These are phyloP conservation scores for Archips xylosteana DNA, from an alignment of 2,888 invertebrate species.

Conservation along the genomic window DNA sequence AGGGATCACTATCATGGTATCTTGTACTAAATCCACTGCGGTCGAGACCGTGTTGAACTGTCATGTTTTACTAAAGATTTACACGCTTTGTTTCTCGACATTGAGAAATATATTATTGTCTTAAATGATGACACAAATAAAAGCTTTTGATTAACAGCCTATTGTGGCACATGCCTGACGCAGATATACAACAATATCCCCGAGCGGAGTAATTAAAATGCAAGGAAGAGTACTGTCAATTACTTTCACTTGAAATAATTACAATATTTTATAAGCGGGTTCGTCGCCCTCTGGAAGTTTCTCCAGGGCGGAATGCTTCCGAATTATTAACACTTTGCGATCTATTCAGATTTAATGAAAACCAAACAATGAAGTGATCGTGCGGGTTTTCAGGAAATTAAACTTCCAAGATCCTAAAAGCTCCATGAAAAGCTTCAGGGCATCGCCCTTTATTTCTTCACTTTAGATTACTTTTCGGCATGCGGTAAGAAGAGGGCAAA, in stretches of 20 bases:
- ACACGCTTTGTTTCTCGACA: conserved; percentile 36
- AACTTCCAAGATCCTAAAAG: conserved; percentile 24
- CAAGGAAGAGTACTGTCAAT: conserved; percentile 49
- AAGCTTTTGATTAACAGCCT: conserved; percentile 29
- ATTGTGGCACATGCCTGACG: conserved; percentile 29
- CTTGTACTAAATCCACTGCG: conserved; percentile 10
- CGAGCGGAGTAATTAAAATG: conserved; percentile 56
- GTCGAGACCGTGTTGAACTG: conserved; percentile 13
- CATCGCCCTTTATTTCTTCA: conserved; percentile 35
- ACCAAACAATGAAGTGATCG: conserved; percentile 23
- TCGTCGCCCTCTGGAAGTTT: conserved; percentile 32
- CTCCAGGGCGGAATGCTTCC: conserved; percentile 21
- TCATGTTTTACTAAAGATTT: conserved; percentile 33
- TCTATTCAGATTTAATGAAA: conserved; percentile 35
- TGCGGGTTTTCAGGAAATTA: conserved; percentile 27
- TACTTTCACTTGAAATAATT: conserved; percentile 55
- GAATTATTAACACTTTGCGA: conserved; percentile 25
- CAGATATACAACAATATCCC: conserved; percentile 42
- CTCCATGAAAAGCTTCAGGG: conserved; percentile 29
- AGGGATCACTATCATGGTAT: conserved; percentile 25
- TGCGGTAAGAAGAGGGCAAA: conserved; percentile 17
- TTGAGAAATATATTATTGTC: conserved; percentile 32
- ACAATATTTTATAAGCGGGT: conserved; percentile 38
- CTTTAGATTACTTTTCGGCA: conserved; percentile 17
- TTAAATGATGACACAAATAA: conserved; percentile 33